Base-by-base conservation (phyloP, 2,797 vertebrate genomes). In the Buceros bicornis region DNA sequence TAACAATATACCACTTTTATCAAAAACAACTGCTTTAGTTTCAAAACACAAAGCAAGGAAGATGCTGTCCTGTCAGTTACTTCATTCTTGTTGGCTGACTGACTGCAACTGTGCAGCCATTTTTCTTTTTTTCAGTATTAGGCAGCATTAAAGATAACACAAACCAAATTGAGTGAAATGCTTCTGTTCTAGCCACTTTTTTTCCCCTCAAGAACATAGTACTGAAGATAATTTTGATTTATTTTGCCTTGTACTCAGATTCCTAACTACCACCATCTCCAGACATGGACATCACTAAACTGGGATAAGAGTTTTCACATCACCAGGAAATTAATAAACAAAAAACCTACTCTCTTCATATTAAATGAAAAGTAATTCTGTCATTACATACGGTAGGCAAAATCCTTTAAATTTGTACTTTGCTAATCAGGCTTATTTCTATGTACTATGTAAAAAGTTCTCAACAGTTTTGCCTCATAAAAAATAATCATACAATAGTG, bases 1-100 rank as follows among this genome's bases (percentile, higher is more conserved):
- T 47, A 91, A 73, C 45, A 77, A 15, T 82, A 40, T 26, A 54
- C 9, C 17, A 67, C 62, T 91, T 87, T 64, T 47, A 81, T 2
- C 51, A 35, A 89, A 95, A 90, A 89, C 51, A 81, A 78, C 26
- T 84, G 56, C 37, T 57, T 62, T 79, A 78, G 65, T 79, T 92
- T 90, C 76, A 90, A 78, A 93, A 73, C 29, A 60, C 11, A 95
- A 88, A 87, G 64, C 12, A 87, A 89, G 53, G 45, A 94, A 93
- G 94, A 88, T 28, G 33, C 26, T 86, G 48, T 43, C 48, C 61
- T 69, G 62, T 19, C 33, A 89, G 70, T 53, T 71, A 93, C 22
- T 87, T 76, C 11, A 29, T 58, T 89, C 33, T 73, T 73, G 25
- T 45, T 89, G 58, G 26, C 24, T 81, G 73, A 65, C 24, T 81